Conservation (phyloP, 2,888 invertebrate genomes). For the Rhagonycha lutea region DNA sequence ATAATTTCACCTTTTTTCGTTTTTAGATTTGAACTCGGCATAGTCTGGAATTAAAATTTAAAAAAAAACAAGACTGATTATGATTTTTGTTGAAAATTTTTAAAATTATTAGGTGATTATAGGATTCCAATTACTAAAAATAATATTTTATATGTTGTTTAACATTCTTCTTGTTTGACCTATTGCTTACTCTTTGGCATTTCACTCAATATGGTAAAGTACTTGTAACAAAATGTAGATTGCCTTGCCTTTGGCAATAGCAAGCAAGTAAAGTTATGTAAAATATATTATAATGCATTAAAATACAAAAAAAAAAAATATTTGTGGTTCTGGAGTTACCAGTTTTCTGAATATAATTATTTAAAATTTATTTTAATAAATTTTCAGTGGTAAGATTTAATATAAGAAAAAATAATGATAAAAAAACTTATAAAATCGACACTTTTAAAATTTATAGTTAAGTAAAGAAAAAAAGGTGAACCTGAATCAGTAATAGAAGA, state of each 20-base stretch:
- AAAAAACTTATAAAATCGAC: no score
- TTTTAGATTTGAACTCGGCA: no score
- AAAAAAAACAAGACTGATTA: no score
- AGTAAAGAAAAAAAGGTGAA: no score
- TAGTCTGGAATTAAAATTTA: no score
- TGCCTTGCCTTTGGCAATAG: slow-evolving; percentile 7
- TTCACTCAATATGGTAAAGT: slow-evolving; percentile 1
- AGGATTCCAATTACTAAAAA: background rate
- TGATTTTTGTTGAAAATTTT: no score
- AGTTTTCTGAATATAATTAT: no score
- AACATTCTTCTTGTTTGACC: background rate
- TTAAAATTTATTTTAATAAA: background rate
- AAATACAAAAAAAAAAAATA: background rate
- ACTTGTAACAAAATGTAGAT: slow-evolving; percentile 7
- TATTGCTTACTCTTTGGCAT: slow-evolving; percentile 14
- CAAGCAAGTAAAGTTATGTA: background rate
- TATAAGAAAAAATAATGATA: no score
- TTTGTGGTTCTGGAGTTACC: background rate
- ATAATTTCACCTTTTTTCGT: no score
- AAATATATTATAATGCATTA: background rate
- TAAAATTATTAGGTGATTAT: background rate
- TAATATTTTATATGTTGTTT: background rate
- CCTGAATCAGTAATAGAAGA: no score
- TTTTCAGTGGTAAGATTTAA: background rate
- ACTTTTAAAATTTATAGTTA: no score